Percentiles rank a stretch among this genome's conserved stretches.
These are phyloP conservation scores for Balanococcus diminutus DNA, from an alignment of 2,888 invertebrate species.

Conservation along the genomic window DNA sequence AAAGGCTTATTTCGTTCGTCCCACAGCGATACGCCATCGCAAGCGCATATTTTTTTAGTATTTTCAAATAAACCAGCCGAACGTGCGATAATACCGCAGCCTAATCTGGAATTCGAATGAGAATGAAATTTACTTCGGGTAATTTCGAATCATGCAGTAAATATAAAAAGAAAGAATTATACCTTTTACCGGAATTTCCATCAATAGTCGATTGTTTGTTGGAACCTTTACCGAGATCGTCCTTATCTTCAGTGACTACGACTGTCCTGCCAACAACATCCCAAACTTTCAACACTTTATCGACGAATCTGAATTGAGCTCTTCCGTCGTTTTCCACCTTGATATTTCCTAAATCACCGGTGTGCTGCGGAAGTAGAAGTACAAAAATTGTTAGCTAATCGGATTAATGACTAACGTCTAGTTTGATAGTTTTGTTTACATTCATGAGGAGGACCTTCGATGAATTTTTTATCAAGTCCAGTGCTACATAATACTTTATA, in stretches of 20 bases:
- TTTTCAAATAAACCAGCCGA: slow-evolving; percentile 88
- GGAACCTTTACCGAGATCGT: slow-evolving; percentile 68
- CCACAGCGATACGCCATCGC: slow-evolving; percentile 89
- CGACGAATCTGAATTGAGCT: slow-evolving; percentile 70
- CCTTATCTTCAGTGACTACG: slow-evolving; percentile 70
- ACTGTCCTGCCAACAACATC: slow-evolving; percentile 80
- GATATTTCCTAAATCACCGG: slow-evolving; percentile 73
- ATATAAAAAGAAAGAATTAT: slow-evolving; percentile 29
- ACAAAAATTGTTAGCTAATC: slow-evolving; percentile 1
- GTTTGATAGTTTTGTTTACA: too few species aligned
- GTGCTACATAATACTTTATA: too few species aligned
- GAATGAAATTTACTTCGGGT: not conserved
- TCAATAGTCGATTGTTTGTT: slow-evolving; percentile 66
- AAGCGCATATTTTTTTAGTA: slow-evolving; percentile 84
- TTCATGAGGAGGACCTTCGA: too few species aligned
- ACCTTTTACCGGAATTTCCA: slow-evolving; percentile 70
- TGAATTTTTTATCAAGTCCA: too few species aligned
- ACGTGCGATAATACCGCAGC: slow-evolving; percentile 87
- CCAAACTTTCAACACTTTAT: slow-evolving; percentile 69
- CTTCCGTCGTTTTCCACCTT: slow-evolving; percentile 69
- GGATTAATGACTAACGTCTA: not conserved
- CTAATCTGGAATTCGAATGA: slow-evolving; percentile 66
- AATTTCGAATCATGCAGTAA: too few species aligned
- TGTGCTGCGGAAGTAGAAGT: slow-evolving; percentile 63
- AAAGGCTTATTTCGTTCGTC: slow-evolving; percentile 75